These are phyloP conservation scores for Tiliqua scincoides DNA, from an alignment of 2,113 vertebrate genomes.

Conservation along the genomic window DNA sequence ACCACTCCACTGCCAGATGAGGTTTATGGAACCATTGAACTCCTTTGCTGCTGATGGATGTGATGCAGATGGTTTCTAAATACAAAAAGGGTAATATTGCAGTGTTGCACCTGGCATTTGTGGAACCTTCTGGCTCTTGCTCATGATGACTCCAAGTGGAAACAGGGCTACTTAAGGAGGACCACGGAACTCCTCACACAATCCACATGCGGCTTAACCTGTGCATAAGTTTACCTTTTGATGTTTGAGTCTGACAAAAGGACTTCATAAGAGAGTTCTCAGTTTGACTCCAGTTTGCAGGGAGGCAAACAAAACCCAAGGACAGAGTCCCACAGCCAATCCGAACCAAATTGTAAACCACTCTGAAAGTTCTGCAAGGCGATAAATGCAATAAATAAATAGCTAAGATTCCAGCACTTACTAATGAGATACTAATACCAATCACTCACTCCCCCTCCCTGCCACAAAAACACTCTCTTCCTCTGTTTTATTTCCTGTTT, in stretches of 20 bases:
- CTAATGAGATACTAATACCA: no score
- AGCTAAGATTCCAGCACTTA: no score
- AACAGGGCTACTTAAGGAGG: neutral
- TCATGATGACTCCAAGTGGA: neutral
- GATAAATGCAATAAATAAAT: no score
- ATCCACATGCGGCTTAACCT: neutral
- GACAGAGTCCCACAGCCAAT: no score
- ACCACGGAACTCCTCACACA: neutral
- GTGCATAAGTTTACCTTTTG: no score
- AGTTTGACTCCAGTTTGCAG: neutral
- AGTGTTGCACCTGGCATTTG: neutral
- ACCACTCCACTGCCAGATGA: neutral
- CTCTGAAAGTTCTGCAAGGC: no score
- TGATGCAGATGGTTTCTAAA: no score
- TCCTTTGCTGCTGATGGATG: neutral
- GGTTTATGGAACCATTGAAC: neutral
- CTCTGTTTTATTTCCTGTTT: neutral
- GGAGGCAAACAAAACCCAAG: neutral
- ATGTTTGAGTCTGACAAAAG: no score
- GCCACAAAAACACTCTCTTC: conserved; percentile 4
- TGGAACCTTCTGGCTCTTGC: neutral
- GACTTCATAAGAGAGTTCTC: neutral
- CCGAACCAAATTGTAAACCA: no score
- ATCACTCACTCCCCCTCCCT: no score
- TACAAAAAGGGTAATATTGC: no score